Evolutionary conservation across 1,140 invertebrate genomes (phyloP), one percentile per base, ranked within the genome.

Genomic region (Antheraea pernyi): DNA sequence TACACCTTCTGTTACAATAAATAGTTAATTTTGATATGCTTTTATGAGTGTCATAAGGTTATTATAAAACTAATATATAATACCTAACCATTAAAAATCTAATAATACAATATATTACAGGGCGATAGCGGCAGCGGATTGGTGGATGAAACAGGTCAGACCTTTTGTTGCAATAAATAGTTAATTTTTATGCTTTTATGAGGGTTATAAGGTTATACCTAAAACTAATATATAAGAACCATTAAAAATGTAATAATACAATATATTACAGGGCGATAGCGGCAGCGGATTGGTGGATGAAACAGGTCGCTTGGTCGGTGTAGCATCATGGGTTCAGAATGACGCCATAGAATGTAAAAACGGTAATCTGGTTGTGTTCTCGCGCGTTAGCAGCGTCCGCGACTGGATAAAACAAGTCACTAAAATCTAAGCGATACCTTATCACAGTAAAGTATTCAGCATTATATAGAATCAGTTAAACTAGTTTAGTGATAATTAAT

Each of bases 261-360:
- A 53, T 11, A 53, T 53, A 6, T 53, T 69, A 7, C 65, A 81
- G 79, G 79, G 79, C n/a, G 79, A 81, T 67, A 81, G 79, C 58
- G 79, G 79, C 59, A 81, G 79, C 42, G 79, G 79, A 5, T 69
- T 79, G 11, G 73, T 86, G 2, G 73, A 69, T 46, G 60, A 66
- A 13, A 68, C 70, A 3, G 74, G 77, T 4, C 53, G 58, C 4
- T 59, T 91, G 0, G 11, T 91, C 0, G 89, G 89, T 16, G 80
- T 91, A 1, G 86, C 86, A 0, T 91, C 89, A 4, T 91, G 89
- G 89, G 89, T 91, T 2, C 77, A 91, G 67, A 80, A 89, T 67
- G 89, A 91, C 67, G 83, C 89, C 3, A 37, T 72, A 22, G 72
- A 73, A 18, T 91, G 89, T 68, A 63, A 58, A 42, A 82, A 81